A percentile compares a stretch with the other conserved stretches of the same genome.
phyloP scores from a whole-genome alignment of 2,888 invertebrate species.

The Thymelicus lineola region DNA sequence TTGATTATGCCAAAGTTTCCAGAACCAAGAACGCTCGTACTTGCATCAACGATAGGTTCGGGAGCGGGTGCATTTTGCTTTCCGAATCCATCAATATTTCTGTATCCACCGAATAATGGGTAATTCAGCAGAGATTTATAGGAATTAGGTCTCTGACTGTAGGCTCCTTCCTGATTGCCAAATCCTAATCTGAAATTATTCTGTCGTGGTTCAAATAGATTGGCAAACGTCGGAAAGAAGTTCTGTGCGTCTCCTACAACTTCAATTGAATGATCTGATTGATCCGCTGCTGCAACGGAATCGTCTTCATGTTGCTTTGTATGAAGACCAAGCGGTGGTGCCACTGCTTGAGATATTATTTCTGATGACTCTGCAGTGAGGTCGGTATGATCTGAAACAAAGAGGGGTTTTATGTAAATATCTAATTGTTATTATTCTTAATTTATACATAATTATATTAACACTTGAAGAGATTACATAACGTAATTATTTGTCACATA shows the following conservation, averaged over 20 bases:
- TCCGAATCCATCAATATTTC: conserved; percentile 68
- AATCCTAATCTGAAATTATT: conserved; percentile 85
- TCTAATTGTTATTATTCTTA: not conserved
- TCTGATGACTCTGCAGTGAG: conserved; percentile 78
- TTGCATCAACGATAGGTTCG: conserved; percentile 78
- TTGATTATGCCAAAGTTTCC: conserved; percentile 95
- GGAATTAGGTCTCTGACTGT: conserved; percentile 85
- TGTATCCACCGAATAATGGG: conserved; percentile 71
- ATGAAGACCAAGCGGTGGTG: conserved; percentile 63
- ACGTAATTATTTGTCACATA: no score
- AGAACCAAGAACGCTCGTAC: conserved; percentile 89
- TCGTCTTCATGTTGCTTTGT: conserved; percentile 54
- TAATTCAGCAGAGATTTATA: conserved; percentile 78
- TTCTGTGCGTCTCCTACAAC: conserved; percentile 86
- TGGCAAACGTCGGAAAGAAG: conserved; percentile 92
- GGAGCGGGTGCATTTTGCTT: conserved; percentile 67
- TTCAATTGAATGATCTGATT: conserved; percentile 81
- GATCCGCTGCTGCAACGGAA: conserved; percentile 60
- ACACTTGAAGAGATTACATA: no score
- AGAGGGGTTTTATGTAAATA: conserved; percentile 23
- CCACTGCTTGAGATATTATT: conserved; percentile 75
- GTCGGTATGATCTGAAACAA: conserved; percentile 76
- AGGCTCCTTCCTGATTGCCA: conserved; percentile 85
- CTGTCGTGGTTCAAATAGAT: conserved; percentile 85
- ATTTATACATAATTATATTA: no score